Conservation (phyloP, 2,797 vertebrate species). For the Crocodylus rhombifer region DNA sequence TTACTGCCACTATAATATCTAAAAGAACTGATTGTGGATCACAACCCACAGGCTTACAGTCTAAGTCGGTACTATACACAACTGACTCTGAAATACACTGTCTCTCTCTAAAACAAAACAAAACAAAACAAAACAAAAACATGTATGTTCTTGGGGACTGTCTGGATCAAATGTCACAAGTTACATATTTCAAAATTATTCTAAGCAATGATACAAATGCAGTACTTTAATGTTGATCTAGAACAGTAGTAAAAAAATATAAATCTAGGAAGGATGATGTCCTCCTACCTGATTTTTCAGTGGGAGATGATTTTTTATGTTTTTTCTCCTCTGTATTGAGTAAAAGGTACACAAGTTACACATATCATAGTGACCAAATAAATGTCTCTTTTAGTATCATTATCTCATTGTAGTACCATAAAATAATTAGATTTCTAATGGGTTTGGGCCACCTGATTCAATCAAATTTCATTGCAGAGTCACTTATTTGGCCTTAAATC, state of each 20-base stretch:
- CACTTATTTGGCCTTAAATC: neutral
- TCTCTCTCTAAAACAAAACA: neutral
- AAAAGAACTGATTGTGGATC: neutral
- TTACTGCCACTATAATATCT: no score
- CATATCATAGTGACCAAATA: constrained; percentile 22
- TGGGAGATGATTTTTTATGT: constrained; percentile 59
- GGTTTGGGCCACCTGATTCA: neutral
- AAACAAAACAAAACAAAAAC: no score
- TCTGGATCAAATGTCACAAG: neutral
- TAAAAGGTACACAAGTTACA: constrained; percentile 16
- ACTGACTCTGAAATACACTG: neutral
- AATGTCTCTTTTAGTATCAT: neutral
- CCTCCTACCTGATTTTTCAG: constrained; percentile 75
- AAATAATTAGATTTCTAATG: neutral
- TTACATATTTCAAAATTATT: neutral
- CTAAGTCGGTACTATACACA: neutral
- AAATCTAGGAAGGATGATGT: neutral
- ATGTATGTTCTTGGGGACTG: neutral
- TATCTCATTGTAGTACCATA: neutral
- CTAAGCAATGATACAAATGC: neutral
- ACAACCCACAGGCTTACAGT: neutral
- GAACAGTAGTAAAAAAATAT: neutral
- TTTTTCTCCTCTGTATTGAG: constrained; percentile 73
- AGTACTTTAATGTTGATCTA: neutral
- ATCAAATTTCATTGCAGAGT: neutral